Evolutionary conservation across 2,888 invertebrate species (phyloP), one percentile per base, ranked within the genome.

Genomic region (Apamea sordens): DNA sequence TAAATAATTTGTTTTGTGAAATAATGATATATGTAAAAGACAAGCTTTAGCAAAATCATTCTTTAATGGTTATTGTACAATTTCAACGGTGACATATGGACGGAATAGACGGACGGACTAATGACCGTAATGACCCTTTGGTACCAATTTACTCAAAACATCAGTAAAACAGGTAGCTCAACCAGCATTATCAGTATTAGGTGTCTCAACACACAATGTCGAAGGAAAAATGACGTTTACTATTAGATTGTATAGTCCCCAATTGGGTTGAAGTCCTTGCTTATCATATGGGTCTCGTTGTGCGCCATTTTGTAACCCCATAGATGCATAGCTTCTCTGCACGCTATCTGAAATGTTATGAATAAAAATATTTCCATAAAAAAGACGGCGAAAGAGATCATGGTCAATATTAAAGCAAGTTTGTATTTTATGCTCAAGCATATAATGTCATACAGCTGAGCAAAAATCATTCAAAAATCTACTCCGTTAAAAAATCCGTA

Each of bases 241-340:
- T 56, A 47, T 21, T 15, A 83, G 59, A 96, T 92, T n/a, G 92
- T 89, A 90, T 95, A 97, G 63, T 93, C 90, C 63, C 93, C 93
- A 73, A 97, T 85, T 2, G 97, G 97, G 76, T 95, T 90, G 85
- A 96, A 97, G 5, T 96, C 94, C 71, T 95, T 95, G 92, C 95
- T 95, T 10, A 90, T 84, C 94, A 97, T 95, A 80, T 97, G 96
- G 0, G 95, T 92, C 11, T 93, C 94, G 88, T 97, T 97, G 89
- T 96, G 89, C 0, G 98, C 98, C 91, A 97, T 96, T 61, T 97
- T 97, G 93, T 99, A 99, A 41, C 98, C 98, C 99, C 99, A 99
- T 61, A 98, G 93, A 77, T 97, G 96, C 98, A 99, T 98, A 0
- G 99, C 98, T 90, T 98, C 97, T 88, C 97, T 97, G 94, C 99